These are phyloP conservation scores for Varanus salvator DNA, from an alignment of 2,113 vertebrate genomes.

Conservation along the genomic window DNA sequence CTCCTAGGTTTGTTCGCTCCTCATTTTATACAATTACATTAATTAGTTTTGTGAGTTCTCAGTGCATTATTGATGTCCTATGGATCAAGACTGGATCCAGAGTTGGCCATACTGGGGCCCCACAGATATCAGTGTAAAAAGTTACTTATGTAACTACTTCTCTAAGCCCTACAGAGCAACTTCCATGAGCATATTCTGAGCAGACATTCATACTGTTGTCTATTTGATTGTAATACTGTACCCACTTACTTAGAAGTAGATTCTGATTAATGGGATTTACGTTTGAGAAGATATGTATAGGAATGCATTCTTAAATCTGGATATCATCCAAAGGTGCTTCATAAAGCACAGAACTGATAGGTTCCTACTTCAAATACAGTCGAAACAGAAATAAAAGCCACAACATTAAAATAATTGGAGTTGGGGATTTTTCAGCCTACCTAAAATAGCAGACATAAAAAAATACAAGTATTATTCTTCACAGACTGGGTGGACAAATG, in stretches of 20 bases:
- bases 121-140: background rate
- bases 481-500: conserved; percentile 53
- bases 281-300: background rate
- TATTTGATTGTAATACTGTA: background rate
- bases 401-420: background rate
- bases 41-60: background rate
- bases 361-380: too few relatives aligned
- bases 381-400: background rate
- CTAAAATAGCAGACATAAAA: conserved; percentile 33
- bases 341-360: background rate
- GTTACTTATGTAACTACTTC: background rate
- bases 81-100: too few relatives aligned
- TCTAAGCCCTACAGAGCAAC: too few relatives aligned
- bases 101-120: background rate
- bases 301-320: background rate
- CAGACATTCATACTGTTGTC: background rate
- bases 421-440: conserved; percentile 25
- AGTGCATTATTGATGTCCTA: background rate
- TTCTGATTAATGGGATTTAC: background rate
- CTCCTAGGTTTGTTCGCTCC: background rate
- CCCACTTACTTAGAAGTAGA: background rate
- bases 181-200: background rate
- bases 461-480: conserved; percentile 44
- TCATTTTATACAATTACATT: too few relatives aligned
- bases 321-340: background rate